phyloP scores from a whole-genome alignment of 1,140 invertebrate genomes.

The Mylabris phalerata region DNA sequence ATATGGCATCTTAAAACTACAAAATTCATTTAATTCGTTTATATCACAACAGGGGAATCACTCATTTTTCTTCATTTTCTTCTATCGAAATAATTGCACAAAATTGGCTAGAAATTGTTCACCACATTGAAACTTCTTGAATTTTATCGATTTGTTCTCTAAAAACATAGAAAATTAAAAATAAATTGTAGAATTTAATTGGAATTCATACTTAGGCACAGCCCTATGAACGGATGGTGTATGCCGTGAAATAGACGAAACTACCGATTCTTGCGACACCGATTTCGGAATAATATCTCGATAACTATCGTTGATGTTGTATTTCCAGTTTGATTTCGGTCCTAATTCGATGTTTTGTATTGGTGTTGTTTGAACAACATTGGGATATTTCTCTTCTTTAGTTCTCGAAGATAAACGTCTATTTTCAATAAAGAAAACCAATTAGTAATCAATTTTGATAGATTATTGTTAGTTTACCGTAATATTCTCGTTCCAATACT shows the following conservation, averaged over 20 bases:
- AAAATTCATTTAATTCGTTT: slow-evolving; percentile 6
- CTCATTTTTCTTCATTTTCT: slow-evolving; percentile 19
- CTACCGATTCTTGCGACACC: slow-evolving; percentile 43
- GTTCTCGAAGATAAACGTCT: slow-evolving; percentile 57
- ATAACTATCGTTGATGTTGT: slow-evolving; percentile 33
- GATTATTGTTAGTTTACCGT: slow-evolving; percentile 38
- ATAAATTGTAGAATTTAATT: not conserved
- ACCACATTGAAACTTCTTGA: slow-evolving; percentile 34
- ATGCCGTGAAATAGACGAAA: slow-evolving; percentile 39
- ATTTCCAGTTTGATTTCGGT: slow-evolving; percentile 53
- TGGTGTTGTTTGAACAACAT: slow-evolving; percentile 46
- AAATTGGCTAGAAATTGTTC: not conserved
- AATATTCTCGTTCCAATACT: slow-evolving; percentile 51
- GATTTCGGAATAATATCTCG: slow-evolving; percentile 37
- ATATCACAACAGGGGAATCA: slow-evolving; percentile 26
- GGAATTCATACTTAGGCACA: slow-evolving; percentile 17
- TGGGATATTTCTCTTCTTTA: slow-evolving; percentile 41
- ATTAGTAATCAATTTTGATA: no score
- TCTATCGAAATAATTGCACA: slow-evolving; percentile 5
- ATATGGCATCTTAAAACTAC: slow-evolving; percentile 20
- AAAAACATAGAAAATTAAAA: slow-evolving; percentile 8
- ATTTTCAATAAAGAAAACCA: not conserved
- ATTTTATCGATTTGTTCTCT: slow-evolving; percentile 26
- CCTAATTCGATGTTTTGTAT: slow-evolving; percentile 51
- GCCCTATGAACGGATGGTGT: slow-evolving; percentile 28